A percentile compares a stretch with the other conserved stretches of the same genome.
Evolutionary conservation across 2,888 invertebrate genomes (phyloP).

Genomic region (Meteorus cinctellus): DNA sequence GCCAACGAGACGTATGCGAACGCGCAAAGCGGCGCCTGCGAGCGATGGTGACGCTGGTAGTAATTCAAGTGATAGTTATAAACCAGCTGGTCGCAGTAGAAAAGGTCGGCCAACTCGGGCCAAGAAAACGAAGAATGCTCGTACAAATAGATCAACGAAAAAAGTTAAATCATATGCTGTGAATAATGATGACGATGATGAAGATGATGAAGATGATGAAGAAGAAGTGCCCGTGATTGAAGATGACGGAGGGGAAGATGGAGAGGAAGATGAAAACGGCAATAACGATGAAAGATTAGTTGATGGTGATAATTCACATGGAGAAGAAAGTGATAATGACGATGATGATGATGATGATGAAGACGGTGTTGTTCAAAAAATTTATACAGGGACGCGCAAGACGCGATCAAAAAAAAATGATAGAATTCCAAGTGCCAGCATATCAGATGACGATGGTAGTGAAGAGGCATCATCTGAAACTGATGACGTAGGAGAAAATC

Average conservation of each 20-base stretch:
- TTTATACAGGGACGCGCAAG: constrained; percentile 57
- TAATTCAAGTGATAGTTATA: constrained; percentile 77
- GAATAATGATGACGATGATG: constrained; percentile 61
- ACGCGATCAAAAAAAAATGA: constrained; percentile 45
- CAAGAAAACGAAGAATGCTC: constrained; percentile 61
- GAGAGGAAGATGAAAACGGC: constrained; percentile 58
- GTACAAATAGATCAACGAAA: constrained; percentile 52
- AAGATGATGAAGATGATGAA: constrained; percentile 61
- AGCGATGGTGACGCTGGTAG: constrained; percentile 66
- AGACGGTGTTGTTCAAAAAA: constrained; percentile 53
- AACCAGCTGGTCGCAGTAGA: constrained; percentile 72
- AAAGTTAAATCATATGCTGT: constrained; percentile 51
- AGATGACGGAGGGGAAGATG: constrained; percentile 60
- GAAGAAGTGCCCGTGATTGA: constrained; percentile 66
- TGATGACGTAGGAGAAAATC: constrained; percentile 47
- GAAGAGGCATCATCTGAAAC: constrained; percentile 52
- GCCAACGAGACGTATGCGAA: constrained; percentile 59
- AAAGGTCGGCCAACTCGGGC: constrained; percentile 64
- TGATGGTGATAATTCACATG: constrained; percentile 53
- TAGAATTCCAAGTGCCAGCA: constrained; percentile 46
- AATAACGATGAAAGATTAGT: constrained; percentile 55
- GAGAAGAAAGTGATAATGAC: constrained; percentile 58
- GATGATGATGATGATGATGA: constrained; percentile 37
- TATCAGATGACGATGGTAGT: constrained; percentile 51
- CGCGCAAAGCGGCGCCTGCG: constrained; percentile 60